phyloP scores from a whole-genome alignment of 2,113 vertebrate genomes.

The Trichechus manatus region DNA sequence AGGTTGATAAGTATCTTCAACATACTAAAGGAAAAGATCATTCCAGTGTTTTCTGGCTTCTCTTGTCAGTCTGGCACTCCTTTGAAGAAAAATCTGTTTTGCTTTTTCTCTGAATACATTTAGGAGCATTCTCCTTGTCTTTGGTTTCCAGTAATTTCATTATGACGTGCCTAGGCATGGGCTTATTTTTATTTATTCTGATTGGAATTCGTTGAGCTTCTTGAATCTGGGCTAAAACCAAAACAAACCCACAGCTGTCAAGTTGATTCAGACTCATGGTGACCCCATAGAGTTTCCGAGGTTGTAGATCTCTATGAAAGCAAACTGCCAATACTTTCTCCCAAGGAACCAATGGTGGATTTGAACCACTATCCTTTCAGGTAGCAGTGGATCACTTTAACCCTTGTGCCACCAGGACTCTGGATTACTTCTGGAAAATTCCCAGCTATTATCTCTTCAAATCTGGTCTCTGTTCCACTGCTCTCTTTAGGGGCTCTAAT shows the following conservation, averaged over 20 bases:
- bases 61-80: background rate
- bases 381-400: no score
- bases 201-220: background rate
- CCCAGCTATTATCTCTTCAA: background rate
- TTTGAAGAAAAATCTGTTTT: background rate
- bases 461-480: background rate
- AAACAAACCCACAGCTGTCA: no score
- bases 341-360: no score
- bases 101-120: background rate
- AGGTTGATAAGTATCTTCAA: background rate
- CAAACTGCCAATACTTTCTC: no score
- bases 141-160: background rate
- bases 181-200: background rate
- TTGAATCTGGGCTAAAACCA: background rate
- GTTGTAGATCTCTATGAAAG: no score
- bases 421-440: background rate
- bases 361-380: no score
- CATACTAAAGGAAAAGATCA: background rate
- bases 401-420: no score
- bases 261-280: no score
- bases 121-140: background rate
- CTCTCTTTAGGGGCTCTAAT: background rate
- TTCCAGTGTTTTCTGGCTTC: background rate
- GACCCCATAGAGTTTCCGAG: no score
- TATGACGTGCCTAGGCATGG: background rate